Base-by-base conservation (phyloP, 1,140 invertebrate genomes). In the Neodiprion virginianus region DNA sequence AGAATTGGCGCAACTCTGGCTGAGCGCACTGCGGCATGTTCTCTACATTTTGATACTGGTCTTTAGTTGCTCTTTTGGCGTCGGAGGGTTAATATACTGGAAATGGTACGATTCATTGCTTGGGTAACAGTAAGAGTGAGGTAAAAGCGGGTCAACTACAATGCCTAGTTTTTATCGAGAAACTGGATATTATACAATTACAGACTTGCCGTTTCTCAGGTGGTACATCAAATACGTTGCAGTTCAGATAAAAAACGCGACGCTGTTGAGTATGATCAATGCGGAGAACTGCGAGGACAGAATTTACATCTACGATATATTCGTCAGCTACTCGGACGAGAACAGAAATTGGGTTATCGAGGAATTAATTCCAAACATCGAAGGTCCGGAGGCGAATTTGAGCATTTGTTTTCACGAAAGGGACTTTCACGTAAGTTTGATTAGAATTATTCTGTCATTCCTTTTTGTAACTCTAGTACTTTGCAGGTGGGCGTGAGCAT, bases 401-500 rank as follows among this genome's bases (percentile, higher is more conserved):
- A 90, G 88, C 71, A 90, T 92, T 9, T 93, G 92, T 78, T 82
- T 93, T 1, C 92, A 93, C 76, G 91, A 92, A 80, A 86, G 92
- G 73, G 92, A 92, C 75, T 93, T 93, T 84, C 89, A 91, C 86
- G 91, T 91, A 79, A 67, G 72, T 49, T 10, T 17, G 12, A 48
- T 72, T 77, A 11, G 80, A 76, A 9, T 78, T 77, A 72, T 9
- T 73, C 68, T 65, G 61, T 73, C 3, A 73, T 40, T 71, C 61
- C 17, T 72, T 71, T 69, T 21, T 50, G 7, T 14, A 61, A 61
- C 53, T 61, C 28, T 40, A 40, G 28, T 40, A 66, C 9, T n/a
- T 83, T 85, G 2, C 75, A 92, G 90, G 89, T 92, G 21, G 91
- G 91, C 3, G 83, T 91, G 0, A 90, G 90, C 23, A 92, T 92